Conservation (phyloP, 2,797 vertebrate genomes). For the Spinibarbus caldwelli region DNA sequence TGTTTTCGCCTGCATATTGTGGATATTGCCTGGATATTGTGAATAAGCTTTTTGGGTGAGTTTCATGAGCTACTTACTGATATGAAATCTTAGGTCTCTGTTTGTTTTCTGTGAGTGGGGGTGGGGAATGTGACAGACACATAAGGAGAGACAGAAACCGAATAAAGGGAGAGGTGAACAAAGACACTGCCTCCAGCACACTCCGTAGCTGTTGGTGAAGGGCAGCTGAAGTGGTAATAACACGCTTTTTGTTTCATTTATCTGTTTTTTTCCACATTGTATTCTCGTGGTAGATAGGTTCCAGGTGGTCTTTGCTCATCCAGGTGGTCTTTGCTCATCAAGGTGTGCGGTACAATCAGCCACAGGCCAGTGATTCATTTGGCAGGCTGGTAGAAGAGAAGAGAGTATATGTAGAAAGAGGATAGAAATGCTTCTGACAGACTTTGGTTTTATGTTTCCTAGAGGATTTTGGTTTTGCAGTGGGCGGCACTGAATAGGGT, state of each 20-base stretch:
- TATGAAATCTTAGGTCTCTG: constrained; percentile 41
- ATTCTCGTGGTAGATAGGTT: constrained; percentile 31
- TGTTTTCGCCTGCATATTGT: constrained; percentile 18
- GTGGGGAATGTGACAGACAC: constrained; percentile 36
- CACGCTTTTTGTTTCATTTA: constrained; percentile 47
- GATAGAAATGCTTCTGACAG: neutral
- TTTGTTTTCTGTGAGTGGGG: constrained; percentile 30
- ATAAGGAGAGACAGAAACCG: constrained; percentile 25
- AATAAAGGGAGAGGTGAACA: constrained; percentile 49
- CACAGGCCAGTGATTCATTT: constrained; percentile 53
- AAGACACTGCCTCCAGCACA: constrained; percentile 54
- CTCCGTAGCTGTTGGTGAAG: constrained; percentile 39
- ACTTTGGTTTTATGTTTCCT: neutral
- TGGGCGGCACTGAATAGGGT: neutral
- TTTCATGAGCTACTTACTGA: constrained; percentile 33
- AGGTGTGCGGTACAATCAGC: constrained; percentile 46
- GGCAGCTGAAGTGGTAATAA: constrained; percentile 47
- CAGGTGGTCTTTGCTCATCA: no score
- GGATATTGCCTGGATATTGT: constrained; percentile 27
- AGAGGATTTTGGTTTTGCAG: neutral
- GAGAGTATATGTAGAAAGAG: constrained; percentile 6
- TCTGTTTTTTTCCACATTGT: constrained; percentile 24
- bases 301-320: constrained; percentile 42
- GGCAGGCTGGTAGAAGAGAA: constrained; percentile 23
- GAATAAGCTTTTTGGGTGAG: constrained; percentile 18